These are phyloP conservation scores for Rutilus rutilus DNA, from an alignment of 2,113 vertebrate genomes.

Conservation along the genomic window DNA sequence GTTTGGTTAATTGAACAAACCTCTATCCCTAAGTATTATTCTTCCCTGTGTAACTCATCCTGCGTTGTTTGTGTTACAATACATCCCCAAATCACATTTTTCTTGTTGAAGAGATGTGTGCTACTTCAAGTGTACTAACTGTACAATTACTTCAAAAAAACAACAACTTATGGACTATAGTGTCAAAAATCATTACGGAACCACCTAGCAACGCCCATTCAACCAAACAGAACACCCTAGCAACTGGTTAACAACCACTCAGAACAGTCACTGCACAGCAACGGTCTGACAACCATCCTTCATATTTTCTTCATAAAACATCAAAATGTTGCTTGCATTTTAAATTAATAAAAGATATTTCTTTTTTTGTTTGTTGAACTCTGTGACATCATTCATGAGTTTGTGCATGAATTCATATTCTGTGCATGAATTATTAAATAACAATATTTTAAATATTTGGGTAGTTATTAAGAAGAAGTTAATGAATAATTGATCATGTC, in stretches of 20 bases:
- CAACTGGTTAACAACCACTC: neutral
- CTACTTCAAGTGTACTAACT: neutral
- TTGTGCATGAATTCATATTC: constrained; percentile 16
- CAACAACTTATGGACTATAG: too few relatives aligned
- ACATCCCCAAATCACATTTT: neutral
- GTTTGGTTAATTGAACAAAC: neutral
- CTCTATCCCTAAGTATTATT: neutral
- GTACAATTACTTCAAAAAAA: too few relatives aligned
- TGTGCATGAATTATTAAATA: constrained; percentile 40
- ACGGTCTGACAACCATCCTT: neutral
- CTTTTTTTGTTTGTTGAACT: constrained; percentile 37
- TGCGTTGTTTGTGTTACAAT: neutral
- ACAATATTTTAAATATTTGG: constrained; percentile 41
- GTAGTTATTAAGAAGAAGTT: constrained; percentile 28
- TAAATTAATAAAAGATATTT: neutral
- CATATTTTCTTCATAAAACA: neutral
- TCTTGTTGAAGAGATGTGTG: neutral
- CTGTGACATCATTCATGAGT: constrained; percentile 20
- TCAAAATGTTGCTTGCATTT: neutral
- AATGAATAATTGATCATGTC: constrained; percentile 32
- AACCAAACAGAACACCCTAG: neutral
- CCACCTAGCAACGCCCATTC: neutral
- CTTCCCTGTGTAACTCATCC: neutral
- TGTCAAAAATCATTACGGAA: neutral
- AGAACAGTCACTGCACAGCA: neutral